phyloP scores from a whole-genome alignment of 2,113 vertebrate genomes.

The Lophius piscatorius region DNA sequence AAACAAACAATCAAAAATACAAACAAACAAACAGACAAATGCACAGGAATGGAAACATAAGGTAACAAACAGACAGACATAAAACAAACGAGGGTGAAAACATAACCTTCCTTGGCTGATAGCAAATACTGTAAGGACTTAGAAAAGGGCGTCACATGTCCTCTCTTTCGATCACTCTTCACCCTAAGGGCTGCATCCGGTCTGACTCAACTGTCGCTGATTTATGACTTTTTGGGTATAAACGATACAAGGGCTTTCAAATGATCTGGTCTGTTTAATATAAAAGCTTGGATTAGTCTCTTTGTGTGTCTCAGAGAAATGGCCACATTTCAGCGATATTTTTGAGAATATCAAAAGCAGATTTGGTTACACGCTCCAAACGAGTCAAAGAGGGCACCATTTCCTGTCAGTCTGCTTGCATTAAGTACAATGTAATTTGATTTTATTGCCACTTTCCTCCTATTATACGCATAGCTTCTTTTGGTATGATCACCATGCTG shows the following conservation, averaged over 20 bases:
- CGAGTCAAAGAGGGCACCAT: background rate
- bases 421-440: background rate
- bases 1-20: too few relatives aligned
- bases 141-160: slow-evolving; percentile 14
- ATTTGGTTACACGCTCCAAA: background rate
- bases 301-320: slow-evolving; percentile 7
- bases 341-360: background rate
- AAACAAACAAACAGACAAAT: too few relatives aligned
- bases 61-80: too few relatives aligned
- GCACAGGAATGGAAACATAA: too few relatives aligned
- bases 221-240: background rate
- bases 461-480: background rate
- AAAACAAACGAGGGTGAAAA: too few relatives aligned
- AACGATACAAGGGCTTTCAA: background rate
- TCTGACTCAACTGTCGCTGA: slow-evolving; percentile 14
- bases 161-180: slow-evolving; percentile 6
- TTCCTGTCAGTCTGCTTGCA: background rate
- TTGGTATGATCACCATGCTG: background rate
- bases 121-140: slow-evolving; percentile 23
- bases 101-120: too few relatives aligned
- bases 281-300: background rate
- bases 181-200: slow-evolving; percentile 5
- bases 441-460: background rate
- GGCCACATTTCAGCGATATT: background rate
- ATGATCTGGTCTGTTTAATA: background rate